phyloP scores from a whole-genome alignment of 2,113 vertebrate genomes.

The Lamprotornis superbus region DNA sequence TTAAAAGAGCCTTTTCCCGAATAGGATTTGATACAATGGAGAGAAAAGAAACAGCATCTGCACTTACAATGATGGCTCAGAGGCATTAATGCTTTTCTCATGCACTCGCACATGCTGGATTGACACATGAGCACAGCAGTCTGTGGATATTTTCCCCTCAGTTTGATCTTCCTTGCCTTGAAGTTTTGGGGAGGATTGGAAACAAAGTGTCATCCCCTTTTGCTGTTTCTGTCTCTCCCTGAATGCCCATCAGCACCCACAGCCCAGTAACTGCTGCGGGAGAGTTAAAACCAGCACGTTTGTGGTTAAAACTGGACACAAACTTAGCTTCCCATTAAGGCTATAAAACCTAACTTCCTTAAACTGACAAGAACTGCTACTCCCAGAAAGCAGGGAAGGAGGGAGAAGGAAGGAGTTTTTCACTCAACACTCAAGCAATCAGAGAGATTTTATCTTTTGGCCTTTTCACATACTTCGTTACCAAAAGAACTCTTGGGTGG shows the following conservation, averaged over 20 bases:
- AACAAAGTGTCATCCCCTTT: background rate
- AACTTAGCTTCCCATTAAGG: background rate
- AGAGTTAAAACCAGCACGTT: background rate
- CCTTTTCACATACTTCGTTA: background rate
- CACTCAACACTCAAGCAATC: background rate
- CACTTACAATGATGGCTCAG: background rate
- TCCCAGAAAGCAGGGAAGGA: background rate
- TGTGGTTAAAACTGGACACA: background rate
- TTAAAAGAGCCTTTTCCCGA: background rate
- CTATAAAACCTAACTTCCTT: background rate
- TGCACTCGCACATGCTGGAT: background rate
- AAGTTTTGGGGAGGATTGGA: background rate
- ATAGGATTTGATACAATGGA: conserved; percentile 36
- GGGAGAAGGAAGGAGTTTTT: background rate
- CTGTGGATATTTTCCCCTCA: background rate
- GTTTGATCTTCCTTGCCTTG: background rate
- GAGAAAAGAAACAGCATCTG: conserved; percentile 14
- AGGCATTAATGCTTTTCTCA: background rate
- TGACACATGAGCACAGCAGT: background rate
- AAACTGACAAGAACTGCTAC: background rate
- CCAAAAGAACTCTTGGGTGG: background rate
- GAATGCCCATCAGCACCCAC: background rate
- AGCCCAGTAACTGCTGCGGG: background rate
- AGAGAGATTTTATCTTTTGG: background rate
- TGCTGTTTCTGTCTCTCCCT: background rate